Percentiles rank a stretch among this genome's conserved stretches.
Conservation (phyloP, 2,113 vertebrate genomes). For the Lichenostomus cassidix region DNA sequence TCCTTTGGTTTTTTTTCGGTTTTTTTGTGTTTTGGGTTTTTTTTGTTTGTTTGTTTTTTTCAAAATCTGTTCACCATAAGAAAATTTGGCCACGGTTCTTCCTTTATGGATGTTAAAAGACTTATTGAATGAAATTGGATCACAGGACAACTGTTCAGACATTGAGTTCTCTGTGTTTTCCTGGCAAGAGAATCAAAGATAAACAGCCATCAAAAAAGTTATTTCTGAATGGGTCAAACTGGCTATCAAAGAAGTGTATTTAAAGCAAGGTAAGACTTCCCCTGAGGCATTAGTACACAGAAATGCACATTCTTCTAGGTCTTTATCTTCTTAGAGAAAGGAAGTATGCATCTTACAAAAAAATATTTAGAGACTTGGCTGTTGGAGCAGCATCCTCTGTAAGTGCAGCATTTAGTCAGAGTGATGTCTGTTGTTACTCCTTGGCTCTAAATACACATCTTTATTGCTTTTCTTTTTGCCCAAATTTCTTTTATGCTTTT, state of each 20-base stretch:
- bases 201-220: constrained; percentile 37
- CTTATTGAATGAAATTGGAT: constrained; percentile 17
- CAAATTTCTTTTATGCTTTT: not conserved
- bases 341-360: not conserved
- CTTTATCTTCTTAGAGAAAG: constrained; percentile 23
- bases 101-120: constrained; percentile 5
- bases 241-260: constrained; percentile 29
- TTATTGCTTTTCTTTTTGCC: not conserved
- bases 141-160: constrained; percentile 17
- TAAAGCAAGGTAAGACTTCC: constrained; percentile 4
- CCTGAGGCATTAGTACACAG: not conserved
- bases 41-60: not conserved
- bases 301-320: not conserved
- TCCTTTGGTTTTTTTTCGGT: no score
- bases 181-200: constrained; percentile 49
- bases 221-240: constrained; percentile 49
- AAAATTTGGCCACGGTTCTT: not conserved
- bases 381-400: not conserved
- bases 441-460: not conserved
- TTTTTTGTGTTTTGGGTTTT: no score
- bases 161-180: constrained; percentile 6
- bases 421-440: not conserved
- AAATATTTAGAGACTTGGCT: not conserved
- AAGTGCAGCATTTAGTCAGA: not conserved
- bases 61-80: not conserved